These are phyloP conservation scores for Semotilus atromaculatus DNA, from an alignment of 2,797 vertebrate species.

Conservation along the genomic window DNA sequence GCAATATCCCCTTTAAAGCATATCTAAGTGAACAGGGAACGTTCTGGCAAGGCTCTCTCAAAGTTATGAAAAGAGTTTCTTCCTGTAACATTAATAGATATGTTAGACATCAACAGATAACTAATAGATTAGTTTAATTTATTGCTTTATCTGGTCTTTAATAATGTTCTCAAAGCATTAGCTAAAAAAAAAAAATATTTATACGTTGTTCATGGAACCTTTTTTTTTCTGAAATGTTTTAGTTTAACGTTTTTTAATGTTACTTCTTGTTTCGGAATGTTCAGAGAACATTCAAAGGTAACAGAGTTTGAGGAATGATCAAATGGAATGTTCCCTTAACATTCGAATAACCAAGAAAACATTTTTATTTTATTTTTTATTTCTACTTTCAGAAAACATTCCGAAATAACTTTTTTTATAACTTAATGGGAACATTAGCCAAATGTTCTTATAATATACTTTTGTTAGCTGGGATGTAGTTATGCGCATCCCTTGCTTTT, in stretches of 20 bases:
- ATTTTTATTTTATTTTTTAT: too few species aligned
- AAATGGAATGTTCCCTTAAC: background rate
- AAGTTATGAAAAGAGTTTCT: background rate
- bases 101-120: too few species aligned
- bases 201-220: background rate
- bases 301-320: background rate
- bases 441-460: background rate
- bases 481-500: too few species aligned
- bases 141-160: too few species aligned
- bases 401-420: background rate
- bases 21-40: background rate
- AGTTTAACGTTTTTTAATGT: background rate
- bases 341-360: background rate
- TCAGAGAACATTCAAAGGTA: background rate
- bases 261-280: background rate
- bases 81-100: background rate
- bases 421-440: background rate
- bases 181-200: background rate
- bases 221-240: background rate
- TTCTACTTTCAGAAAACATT: background rate
- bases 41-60: background rate
- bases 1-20: background rate
- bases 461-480: too few species aligned
- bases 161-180: background rate
- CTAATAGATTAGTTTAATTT: too few species aligned